Percentiles rank a stretch among this genome's conserved stretches.
phyloP scores from a whole-genome alignment of 1,140 invertebrate species.

The Drosophila azteca region DNA sequence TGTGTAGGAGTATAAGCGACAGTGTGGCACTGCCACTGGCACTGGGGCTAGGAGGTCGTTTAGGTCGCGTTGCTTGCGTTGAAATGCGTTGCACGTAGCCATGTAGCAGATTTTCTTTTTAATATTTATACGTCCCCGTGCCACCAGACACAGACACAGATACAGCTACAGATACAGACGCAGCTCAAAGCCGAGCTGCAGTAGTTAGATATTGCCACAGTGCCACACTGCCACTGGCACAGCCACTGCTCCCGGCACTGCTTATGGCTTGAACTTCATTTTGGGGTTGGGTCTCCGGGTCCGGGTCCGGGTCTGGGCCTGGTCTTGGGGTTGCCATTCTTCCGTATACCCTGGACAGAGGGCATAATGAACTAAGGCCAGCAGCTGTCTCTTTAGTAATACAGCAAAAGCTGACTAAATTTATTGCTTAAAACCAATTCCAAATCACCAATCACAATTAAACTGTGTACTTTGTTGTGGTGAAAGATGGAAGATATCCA shows the following conservation, averaged over 20 bases:
- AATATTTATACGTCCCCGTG: conserved; percentile 49
- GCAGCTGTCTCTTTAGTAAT: no score
- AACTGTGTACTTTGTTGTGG: no score
- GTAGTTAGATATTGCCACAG: conserved; percentile 42
- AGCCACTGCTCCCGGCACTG: conserved; percentile 15
- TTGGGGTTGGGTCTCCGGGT: no score
- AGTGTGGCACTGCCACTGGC: conserved; percentile 1
- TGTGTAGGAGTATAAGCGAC: not conserved
- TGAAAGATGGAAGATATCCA: no score
- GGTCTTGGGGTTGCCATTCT: not conserved
- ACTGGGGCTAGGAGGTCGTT: conserved; percentile 12
- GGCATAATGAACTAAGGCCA: no score
- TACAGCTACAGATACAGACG: not conserved
- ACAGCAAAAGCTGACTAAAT: no score
- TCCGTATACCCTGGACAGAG: conserved; percentile 1
- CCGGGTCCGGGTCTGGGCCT: no score
- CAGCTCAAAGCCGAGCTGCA: conserved; percentile 22
- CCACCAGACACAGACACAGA: no score
- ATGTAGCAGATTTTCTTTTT: conserved; percentile 71
- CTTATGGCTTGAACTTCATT: conserved; percentile 20
- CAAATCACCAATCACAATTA: no score
- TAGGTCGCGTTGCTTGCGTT: conserved; percentile 54
- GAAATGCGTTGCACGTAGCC: conserved; percentile 73
- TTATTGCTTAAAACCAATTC: no score
- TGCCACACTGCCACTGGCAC: conserved; percentile 25